phyloP scores from a whole-genome alignment of 2,797 vertebrate species.

The Gymnoscopelus microlampas region DNA sequence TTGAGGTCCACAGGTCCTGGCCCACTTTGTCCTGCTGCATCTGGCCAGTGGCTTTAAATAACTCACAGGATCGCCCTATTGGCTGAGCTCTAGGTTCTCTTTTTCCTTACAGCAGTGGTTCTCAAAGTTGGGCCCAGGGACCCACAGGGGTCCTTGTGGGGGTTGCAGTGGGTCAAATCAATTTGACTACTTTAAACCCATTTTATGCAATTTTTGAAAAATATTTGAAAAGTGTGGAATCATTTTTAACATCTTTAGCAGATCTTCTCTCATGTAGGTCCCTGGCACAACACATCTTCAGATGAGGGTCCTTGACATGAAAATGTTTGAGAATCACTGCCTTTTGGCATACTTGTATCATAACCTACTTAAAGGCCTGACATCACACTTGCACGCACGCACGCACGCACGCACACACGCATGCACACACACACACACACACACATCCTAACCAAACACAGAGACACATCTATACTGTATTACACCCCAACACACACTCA shows the following conservation, averaged over 20 bases:
- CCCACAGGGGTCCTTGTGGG: no score
- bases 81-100: constrained; percentile 18
- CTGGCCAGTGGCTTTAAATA: constrained; percentile 70
- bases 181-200: no score
- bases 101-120: constrained; percentile 39
- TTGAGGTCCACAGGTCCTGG: constrained; percentile 44
- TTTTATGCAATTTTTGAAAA: no score
- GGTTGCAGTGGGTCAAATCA: no score
- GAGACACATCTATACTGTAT: neutral
- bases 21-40: constrained; percentile 67
- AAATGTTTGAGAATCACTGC: no score
- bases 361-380: constrained; percentile 65
- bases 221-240: no score
- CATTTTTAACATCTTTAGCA: no score
- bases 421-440: neutral
- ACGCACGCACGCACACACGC: constrained; percentile 4
- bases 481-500: neutral
- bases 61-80: constrained; percentile 47
- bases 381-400: neutral
- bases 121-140: no score
- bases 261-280: no score
- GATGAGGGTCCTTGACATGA: no score
- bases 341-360: constrained; percentile 25
- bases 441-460: neutral
- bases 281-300: no score